Base-by-base conservation (phyloP, 2,888 invertebrate genomes). In the Mythimna loreyi region DNA sequence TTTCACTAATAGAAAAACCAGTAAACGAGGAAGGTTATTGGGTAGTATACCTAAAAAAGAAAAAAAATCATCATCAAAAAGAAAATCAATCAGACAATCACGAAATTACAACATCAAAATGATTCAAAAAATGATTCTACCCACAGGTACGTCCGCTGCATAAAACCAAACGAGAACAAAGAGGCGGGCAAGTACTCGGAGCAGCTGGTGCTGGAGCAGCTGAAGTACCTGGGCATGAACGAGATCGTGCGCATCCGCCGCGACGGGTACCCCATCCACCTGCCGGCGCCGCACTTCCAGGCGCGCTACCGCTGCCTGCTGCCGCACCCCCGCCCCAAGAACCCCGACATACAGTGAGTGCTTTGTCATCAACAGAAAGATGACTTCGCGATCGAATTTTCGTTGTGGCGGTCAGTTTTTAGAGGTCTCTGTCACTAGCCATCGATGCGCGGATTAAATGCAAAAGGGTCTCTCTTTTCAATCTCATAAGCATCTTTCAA, bases 161-260 rank as follows among this genome's bases (percentile, higher is more conserved):
- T 99, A 86, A 99, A 99, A 87, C 99, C 99, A 0, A 99, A 99
- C 91, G 97, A 97, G 91, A 96, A 97, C 85, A 99, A 99, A 92
- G 96, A 97, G 64, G 97, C 98, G 0, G 97, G 98, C 86, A 97
- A 97, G 86, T 99, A 98, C 92, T 97, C 97, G 89, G 97, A 97
- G 69, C 97, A 97, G 66, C 95, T 99, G 69, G 99, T 99, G 2
- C 94, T 98, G 82, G 98, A 98, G 87, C 99, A 99, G 92, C 95
- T 99, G 60, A 97, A 97, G 86, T 99, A 99, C 94, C 96, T 99
- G 74, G 99, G 99, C 73, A 99, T 99, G 98, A 96, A 98, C 90
- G 99, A 99, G 92, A 99, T 99, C 81, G 99, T 99, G 84, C 96
- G 98, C 76, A 99, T 99, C 78, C 96, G 99, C 7, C 97, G 98